Base-by-base conservation (phyloP, 1,140 invertebrate genomes). In the Drosophila littoralis region DNA sequence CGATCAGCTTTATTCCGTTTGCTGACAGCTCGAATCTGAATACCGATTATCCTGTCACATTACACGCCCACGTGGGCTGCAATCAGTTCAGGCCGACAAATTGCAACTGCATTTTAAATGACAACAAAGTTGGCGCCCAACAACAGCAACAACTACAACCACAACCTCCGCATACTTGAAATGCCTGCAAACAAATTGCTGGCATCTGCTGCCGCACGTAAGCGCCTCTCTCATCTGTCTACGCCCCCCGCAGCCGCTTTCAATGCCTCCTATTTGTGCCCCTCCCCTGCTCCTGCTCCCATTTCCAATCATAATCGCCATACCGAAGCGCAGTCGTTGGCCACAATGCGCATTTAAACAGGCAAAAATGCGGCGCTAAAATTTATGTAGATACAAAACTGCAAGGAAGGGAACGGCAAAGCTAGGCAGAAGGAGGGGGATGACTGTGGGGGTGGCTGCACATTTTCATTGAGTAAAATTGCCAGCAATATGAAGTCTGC, bases 391-490 rank as follows among this genome's bases (percentile, higher is more conserved):
- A 77, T 79, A 77, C 69, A 74, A 64, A 81, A 81, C 32, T 70
- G 75, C 82, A 85, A 46, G 50, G 22, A 5, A 28, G 22, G 4
- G 22, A 2, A 28, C 4, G 45, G 48, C 40, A n/a, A 42, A 63
- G 46, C 13, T 52, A 42, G 45, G 33, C 35, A 5, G 32, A 32
- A 38, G 13, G 22, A 58, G 51, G 43, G 32, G 12, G 10, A 5
- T 17, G 10, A 38, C n/a, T 35, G 50, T 12, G 33, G 45, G 35
- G 10, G 38, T 17, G 17, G 38, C 15, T 52, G 45, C 55, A 64
- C 63, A 77, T 77, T 89, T 89, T 89, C 84, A 89, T 89, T 89
- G 80, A 89, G 84, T 78, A 89, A 89, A 88, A 75, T 15, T 69
- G 69, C 85, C 75, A 83, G 12, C 67, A 67, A 73, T 80, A 79